A percentile compares a stretch with the other conserved stretches of the same genome.
Conservation (phyloP, 2,888 invertebrate genomes). For the Eugnorisma glareosa region DNA sequence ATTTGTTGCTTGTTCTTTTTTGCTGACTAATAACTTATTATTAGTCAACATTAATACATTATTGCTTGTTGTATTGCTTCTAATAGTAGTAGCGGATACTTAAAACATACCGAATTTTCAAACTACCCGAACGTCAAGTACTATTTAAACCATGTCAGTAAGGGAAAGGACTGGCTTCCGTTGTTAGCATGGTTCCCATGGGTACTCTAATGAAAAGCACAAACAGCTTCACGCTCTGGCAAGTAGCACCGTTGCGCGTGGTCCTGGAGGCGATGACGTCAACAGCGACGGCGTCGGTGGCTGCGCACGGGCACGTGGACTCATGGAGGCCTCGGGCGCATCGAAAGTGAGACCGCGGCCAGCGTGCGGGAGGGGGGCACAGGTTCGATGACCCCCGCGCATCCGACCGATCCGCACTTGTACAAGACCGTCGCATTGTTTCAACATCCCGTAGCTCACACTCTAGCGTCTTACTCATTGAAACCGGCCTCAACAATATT, state of each 20-base stretch:
- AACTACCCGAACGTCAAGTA: constrained; percentile 30
- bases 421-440: constrained; percentile 88
- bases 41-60: too few relatives aligned
- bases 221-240: constrained; percentile 82
- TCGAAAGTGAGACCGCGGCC: constrained; percentile 88
- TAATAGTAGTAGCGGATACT: constrained; percentile 15
- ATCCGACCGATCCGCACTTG: constrained; percentile 89
- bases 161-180: constrained; percentile 72
- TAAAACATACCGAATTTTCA: constrained; percentile 19
- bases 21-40: constrained; percentile 9
- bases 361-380: constrained; percentile 73
- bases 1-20: constrained; percentile 28
- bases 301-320: constrained; percentile 87
- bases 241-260: constrained; percentile 78
- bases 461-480: constrained; percentile 74
- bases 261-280: constrained; percentile 85
- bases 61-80: constrained; percentile 1
- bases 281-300: constrained; percentile 78
- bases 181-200: constrained; percentile 82
- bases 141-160: constrained; percentile 70
- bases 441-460: constrained; percentile 80
- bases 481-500: constrained; percentile 72
- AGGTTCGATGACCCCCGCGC: constrained; percentile 86
- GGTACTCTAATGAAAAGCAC: constrained; percentile 82
- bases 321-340: constrained; percentile 86